Conservation (phyloP, 2,888 invertebrate species). For the Mythimna impura region DNA sequence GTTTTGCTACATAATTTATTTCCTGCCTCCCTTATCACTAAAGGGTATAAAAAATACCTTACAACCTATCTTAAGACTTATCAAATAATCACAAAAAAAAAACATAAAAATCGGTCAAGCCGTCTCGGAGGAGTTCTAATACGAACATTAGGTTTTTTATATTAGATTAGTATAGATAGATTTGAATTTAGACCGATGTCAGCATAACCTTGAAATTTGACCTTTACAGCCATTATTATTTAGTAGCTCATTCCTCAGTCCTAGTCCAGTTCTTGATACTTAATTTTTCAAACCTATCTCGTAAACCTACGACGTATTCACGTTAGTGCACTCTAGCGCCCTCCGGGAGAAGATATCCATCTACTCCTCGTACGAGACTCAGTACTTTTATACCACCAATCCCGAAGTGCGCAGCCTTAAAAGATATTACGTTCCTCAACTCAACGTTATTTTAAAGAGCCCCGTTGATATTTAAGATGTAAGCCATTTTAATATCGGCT, state of each 20-base stretch:
- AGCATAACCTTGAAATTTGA: neutral
- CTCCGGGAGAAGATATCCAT: conserved; percentile 34
- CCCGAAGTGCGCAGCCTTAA: conserved; percentile 57
- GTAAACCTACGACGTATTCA: conserved; percentile 33
- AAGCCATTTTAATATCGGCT: conserved; percentile 76
- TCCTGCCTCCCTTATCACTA: no score
- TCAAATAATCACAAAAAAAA: no score
- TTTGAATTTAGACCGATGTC: neutral
- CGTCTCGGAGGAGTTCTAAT: no score
- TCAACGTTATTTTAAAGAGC: conserved; percentile 63
- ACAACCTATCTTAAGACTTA: no score
- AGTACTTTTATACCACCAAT: conserved; percentile 40
- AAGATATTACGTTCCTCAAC: conserved; percentile 66
- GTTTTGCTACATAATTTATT: no score
- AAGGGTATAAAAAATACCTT: no score
- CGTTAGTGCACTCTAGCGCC: conserved; percentile 47
- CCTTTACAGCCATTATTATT: neutral
- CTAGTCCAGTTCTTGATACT: conserved; percentile 18
- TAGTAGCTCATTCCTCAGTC: neutral
- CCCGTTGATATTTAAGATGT: conserved; percentile 68
- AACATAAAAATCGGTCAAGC: no score
- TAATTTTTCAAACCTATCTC: conserved; percentile 41
- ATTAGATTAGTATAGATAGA: no score
- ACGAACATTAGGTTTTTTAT: no score
- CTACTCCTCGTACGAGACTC: conserved; percentile 14